Conservation (phyloP, 2,113 vertebrate species). For the Hylia prasina region DNA sequence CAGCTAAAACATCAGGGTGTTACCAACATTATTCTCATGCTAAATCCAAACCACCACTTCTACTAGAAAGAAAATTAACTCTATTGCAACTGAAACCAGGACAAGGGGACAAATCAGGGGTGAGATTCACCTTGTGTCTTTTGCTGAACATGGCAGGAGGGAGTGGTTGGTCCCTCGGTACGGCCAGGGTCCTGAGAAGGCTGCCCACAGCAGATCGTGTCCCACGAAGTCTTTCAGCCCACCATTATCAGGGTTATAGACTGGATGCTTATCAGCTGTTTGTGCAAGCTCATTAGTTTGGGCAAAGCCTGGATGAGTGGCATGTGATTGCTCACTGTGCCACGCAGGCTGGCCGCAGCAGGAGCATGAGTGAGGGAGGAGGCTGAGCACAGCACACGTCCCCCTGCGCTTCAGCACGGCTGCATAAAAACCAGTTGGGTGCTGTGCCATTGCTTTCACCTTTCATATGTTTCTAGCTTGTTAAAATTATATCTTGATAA, state of each 20-base stretch:
- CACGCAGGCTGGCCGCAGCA: accelerated
- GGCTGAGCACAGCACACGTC: neutral
- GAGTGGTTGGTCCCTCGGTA: accelerated
- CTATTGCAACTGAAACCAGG: neutral
- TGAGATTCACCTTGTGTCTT: neutral
- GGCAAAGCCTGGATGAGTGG: neutral
- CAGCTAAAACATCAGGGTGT: neutral
- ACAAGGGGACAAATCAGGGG: neutral
- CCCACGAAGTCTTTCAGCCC: neutral
- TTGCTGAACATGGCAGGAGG: neutral
- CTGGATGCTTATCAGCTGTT: neutral
- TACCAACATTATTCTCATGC: neutral
- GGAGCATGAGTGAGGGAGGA: neutral
- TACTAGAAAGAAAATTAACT: neutral
- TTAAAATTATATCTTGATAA: slow-evolving; percentile 43
- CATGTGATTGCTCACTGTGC: neutral
- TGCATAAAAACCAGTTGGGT: neutral
- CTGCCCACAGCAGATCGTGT: neutral
- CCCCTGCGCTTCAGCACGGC: neutral
- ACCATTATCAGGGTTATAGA: neutral
- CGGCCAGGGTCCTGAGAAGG: neutral
- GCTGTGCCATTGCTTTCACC: slow-evolving; percentile 28
- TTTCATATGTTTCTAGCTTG: slow-evolving; percentile 38
- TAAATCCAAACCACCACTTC: neutral
- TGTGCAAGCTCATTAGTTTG: neutral